Percentiles rank a stretch among this genome's conserved stretches.
Conservation (phyloP, 1,140 invertebrate species). For the Polypedilum vanderplanki region DNA sequence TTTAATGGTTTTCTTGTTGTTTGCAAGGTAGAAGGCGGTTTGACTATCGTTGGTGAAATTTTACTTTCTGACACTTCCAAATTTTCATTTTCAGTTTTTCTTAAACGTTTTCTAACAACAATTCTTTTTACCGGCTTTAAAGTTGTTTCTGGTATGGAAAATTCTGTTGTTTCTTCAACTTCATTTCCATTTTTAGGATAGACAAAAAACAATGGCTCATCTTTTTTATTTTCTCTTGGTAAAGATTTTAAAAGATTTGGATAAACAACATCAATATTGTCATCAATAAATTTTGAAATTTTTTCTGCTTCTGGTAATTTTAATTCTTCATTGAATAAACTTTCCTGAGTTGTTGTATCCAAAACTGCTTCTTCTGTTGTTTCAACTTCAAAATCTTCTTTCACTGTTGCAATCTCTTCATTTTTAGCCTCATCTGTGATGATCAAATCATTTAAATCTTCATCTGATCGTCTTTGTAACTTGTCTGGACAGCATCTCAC, state of each 20-base stretch:
- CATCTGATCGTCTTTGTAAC: neutral
- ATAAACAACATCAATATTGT: neutral
- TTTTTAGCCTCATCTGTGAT: neutral
- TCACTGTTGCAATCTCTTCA: neutral
- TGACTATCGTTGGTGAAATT: neutral
- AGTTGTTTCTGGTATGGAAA: neutral
- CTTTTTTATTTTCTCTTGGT: neutral
- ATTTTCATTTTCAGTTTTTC: neutral
- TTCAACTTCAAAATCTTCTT: neutral
- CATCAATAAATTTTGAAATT: conserved; percentile 6
- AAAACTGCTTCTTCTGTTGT: neutral
- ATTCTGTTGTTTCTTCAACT: neutral
- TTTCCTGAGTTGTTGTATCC: neutral
- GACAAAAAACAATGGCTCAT: neutral
- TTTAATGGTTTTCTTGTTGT: neutral
- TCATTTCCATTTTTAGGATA: neutral
- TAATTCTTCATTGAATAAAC: neutral
- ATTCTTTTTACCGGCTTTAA: neutral
- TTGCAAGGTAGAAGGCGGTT: neutral
- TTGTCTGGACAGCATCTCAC: conserved; percentile 2
- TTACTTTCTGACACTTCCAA: conserved; percentile 23
- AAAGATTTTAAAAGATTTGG: neutral
- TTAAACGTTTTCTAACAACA: neutral
- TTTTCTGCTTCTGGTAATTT: neutral
- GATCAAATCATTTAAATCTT: neutral